Conservation (phyloP, 1,140 invertebrate species). For the Rhyzopertha dominica region DNA sequence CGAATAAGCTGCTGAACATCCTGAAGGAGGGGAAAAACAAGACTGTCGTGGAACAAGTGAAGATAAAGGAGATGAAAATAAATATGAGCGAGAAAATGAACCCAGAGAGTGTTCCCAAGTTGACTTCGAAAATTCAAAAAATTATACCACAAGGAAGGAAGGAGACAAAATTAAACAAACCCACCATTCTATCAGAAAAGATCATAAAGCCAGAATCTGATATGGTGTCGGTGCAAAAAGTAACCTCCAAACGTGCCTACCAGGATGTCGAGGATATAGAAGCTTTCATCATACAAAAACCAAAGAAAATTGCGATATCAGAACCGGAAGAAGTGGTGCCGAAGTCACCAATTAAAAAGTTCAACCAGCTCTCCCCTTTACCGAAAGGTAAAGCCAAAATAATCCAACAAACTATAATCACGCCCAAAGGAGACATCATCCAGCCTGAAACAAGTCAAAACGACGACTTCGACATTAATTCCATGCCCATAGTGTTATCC, state of each 20-base stretch:
- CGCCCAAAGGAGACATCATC: constrained; percentile 34
- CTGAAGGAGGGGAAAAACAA: too few species aligned
- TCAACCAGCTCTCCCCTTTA: neutral
- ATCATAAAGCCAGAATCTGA: constrained; percentile 34
- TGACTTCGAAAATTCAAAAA: too few species aligned
- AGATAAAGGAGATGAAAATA: constrained; percentile 20
- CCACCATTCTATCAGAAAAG: constrained; percentile 41
- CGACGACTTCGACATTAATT: constrained; percentile 63
- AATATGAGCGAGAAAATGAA: constrained; percentile 4
- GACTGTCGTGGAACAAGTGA: constrained; percentile 28
- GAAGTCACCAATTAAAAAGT: too few species aligned
- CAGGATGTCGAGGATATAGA: constrained; percentile 42
- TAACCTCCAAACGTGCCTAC: constrained; percentile 28
- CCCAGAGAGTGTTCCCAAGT: too few species aligned
- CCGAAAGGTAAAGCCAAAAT: constrained; percentile 37
- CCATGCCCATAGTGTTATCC: constrained; percentile 66
- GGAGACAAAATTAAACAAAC: constrained; percentile 25
- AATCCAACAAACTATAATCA: constrained; percentile 43
- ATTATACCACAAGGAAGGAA: too few species aligned
- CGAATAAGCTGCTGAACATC: too few species aligned
- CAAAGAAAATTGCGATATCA: constrained; percentile 27
- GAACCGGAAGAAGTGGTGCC: constrained; percentile 20
- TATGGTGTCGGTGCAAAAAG: constrained; percentile 27
- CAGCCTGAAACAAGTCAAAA: constrained; percentile 37
- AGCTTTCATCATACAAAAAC: constrained; percentile 41